phyloP scores from a whole-genome alignment of 1,140 invertebrate genomes.

The Dendroctonus valens region DNA sequence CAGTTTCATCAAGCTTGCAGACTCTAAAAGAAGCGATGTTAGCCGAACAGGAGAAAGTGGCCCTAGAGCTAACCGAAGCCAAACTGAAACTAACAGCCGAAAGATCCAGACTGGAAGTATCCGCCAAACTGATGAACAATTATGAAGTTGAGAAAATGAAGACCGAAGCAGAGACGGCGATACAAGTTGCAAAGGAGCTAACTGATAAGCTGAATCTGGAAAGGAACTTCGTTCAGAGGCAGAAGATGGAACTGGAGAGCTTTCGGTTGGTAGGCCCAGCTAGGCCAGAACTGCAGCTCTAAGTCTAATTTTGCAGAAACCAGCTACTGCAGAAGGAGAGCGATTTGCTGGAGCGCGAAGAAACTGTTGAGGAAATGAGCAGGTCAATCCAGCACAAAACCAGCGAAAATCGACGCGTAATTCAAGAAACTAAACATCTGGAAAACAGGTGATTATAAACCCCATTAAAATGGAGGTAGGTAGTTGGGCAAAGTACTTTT shows the following conservation, averaged over 20 bases:
- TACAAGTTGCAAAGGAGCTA: conserved; percentile 53
- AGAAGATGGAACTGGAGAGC: conserved; percentile 51
- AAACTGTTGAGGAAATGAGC: conserved; percentile 43
- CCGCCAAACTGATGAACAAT: conserved; percentile 45
- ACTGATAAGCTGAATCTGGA: conserved; percentile 52
- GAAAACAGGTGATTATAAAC: conserved; percentile 16
- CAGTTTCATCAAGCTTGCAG: conserved; percentile 30
- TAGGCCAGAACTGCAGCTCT: no score
- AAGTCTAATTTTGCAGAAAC: conserved; percentile 17
- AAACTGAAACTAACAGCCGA: conserved; percentile 49
- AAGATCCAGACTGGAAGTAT: conserved; percentile 51
- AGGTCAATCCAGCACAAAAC: conserved; percentile 26
- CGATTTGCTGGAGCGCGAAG: conserved; percentile 49
- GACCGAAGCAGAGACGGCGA: conserved; percentile 53
- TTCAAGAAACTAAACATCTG: conserved; percentile 21
- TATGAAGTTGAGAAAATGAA: conserved; percentile 48
- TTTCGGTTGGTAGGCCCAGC: conserved; percentile 21
- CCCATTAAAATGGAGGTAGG: not conserved
- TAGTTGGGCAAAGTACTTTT: conserved; percentile 40
- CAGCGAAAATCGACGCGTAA: conserved; percentile 25
- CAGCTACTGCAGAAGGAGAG: conserved; percentile 42
- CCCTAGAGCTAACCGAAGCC: conserved; percentile 52
- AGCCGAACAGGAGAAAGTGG: conserved; percentile 50
- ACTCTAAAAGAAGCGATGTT: conserved; percentile 51
- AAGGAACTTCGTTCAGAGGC: conserved; percentile 49